Percentiles rank a stretch among this genome's conserved stretches.
phyloP scores from a whole-genome alignment of 1,140 invertebrate genomes.

The Scaptomyza pallida region DNA sequence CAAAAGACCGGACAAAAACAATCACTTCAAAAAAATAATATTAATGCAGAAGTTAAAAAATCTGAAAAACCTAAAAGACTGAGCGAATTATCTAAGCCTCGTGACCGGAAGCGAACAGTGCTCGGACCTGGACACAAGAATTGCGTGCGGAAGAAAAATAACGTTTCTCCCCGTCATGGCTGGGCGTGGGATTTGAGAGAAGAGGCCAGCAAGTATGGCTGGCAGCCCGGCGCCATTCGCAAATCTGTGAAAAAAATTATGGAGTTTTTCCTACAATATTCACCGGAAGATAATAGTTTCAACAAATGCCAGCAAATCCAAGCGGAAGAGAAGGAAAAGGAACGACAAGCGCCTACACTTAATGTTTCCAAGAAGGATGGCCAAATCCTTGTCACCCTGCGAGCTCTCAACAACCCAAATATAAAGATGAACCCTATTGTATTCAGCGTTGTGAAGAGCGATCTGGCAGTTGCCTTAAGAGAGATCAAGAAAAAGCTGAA shows the following conservation, averaged over 20 bases:
- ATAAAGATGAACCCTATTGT: conserved; percentile 63
- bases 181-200: conserved; percentile 63
- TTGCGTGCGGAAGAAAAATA: too few species aligned
- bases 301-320: conserved; percentile 17
- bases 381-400: conserved; percentile 65
- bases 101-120: not conserved
- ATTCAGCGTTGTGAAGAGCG: conserved; percentile 74
- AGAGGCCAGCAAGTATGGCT: conserved; percentile 53
- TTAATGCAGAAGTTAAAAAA: not conserved
- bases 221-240: conserved; percentile 72
- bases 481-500: conserved; percentile 61
- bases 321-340: not conserved
- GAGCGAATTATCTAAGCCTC: not conserved
- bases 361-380: conserved; percentile 69
- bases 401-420: conserved; percentile 28
- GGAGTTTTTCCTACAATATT: conserved; percentile 62
- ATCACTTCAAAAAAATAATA: not conserved
- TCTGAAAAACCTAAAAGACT: not conserved
- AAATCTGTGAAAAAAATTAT: conserved; percentile 60
- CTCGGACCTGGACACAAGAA: too few species aligned
- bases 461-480: conserved; percentile 41
- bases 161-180: conserved; percentile 64
- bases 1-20: conserved; percentile 1
- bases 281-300: conserved; percentile 17
- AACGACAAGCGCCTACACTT: conserved; percentile 55